These are phyloP conservation scores for Astreopora myriophthalma DNA, from an alignment of 64 coral and sea anemone genomes.

Conservation along the genomic window DNA sequence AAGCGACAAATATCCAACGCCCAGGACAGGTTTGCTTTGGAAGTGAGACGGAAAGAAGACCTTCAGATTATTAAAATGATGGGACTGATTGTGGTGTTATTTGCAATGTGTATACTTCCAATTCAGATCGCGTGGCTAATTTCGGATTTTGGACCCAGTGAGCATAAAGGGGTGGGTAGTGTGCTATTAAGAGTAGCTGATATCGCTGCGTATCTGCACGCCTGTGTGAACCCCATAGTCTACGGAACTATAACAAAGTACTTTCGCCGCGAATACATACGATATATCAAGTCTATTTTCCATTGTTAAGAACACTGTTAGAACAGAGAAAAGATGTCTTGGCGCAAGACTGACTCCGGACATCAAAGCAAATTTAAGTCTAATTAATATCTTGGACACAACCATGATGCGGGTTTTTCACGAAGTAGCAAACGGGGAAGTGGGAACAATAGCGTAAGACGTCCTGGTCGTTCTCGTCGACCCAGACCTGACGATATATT, in stretches of 20 bases:
- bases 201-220: slow-evolving; percentile 69
- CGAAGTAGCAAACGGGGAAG: too few relatives aligned
- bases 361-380: too few relatives aligned
- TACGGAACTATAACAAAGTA: slow-evolving; percentile 71
- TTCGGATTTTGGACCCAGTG: slow-evolving; percentile 49
- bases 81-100: slow-evolving; percentile 69
- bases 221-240: slow-evolving; percentile 67
- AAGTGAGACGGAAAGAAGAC: slow-evolving; percentile 57
- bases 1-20: neutral
- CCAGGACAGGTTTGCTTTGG: neutral
- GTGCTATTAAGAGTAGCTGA: slow-evolving; percentile 59
- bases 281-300: slow-evolving; percentile 50
- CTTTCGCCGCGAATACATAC: slow-evolving; percentile 64
- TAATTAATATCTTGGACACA: too few relatives aligned
- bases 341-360: too few relatives aligned
- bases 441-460: too few relatives aligned
- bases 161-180: slow-evolving; percentile 20
- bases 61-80: slow-evolving; percentile 74
- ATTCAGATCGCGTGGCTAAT: slow-evolving; percentile 67
- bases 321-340: neutral
- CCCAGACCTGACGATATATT: too few relatives aligned
- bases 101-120: slow-evolving; percentile 67
- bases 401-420: too few relatives aligned
- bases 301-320: neutral
- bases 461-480: too few relatives aligned